Evolutionary conservation across 2,888 invertebrate species (phyloP).

Genomic region (Girardia tigrina): DNA sequence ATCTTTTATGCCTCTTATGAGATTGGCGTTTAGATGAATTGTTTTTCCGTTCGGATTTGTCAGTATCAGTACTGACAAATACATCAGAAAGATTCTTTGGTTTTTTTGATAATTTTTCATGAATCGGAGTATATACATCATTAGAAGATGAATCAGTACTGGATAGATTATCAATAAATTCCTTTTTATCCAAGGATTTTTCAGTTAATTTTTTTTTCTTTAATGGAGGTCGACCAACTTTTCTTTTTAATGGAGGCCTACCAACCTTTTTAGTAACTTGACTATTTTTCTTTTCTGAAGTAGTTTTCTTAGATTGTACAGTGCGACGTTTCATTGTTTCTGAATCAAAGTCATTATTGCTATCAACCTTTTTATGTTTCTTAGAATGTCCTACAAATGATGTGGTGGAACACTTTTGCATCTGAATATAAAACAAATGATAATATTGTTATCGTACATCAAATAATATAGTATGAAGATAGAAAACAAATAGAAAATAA

Average conservation of each 20-base stretch:
- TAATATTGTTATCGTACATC: too few relatives aligned
- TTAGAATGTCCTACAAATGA: background rate
- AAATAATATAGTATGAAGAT: too few relatives aligned
- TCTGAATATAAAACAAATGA: background rate
- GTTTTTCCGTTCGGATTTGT: background rate
- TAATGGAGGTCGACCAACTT: background rate
- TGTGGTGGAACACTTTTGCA: background rate
- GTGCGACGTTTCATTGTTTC: background rate
- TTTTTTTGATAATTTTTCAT: background rate
- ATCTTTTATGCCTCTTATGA: background rate
- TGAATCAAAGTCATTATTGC: background rate
- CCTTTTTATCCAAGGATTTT: background rate
- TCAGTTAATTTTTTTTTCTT: background rate
- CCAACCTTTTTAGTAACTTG: constrained; percentile 4
- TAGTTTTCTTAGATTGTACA: background rate
- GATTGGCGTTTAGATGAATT: background rate
- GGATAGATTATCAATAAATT: constrained; percentile 5
- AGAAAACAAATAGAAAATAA: too few relatives aligned
- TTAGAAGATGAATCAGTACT: background rate
- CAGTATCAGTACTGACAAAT: background rate
- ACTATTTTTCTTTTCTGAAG: background rate
- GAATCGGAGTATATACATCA: background rate
- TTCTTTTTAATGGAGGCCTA: background rate
- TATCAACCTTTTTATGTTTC: background rate
- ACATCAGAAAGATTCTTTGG: background rate